These are phyloP conservation scores for Peromyscus attwateri DNA, from an alignment of 2,797 vertebrate genomes.

Conservation along the genomic window DNA sequence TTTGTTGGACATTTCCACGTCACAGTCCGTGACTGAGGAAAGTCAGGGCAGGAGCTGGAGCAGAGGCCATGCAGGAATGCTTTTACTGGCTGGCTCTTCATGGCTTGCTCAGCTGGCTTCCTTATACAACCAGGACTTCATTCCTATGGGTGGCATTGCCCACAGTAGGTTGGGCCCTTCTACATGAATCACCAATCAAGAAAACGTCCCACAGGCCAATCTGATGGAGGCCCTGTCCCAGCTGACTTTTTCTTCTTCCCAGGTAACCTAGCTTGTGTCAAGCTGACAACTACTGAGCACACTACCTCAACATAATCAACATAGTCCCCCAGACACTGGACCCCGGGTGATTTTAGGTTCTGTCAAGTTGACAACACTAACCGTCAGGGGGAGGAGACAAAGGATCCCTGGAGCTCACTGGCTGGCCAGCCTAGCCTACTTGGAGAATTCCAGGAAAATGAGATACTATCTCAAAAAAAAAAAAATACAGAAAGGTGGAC, in stretches of 20 bases:
- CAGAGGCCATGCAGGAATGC: neutral
- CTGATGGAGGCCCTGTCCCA: neutral
- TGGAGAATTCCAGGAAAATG: neutral
- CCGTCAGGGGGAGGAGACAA: neutral
- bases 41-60: neutral
- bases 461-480: neutral
- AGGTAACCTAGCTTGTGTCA: neutral
- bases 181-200: neutral
- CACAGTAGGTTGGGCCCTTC: neutral
- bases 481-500: neutral
- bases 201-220: neutral
- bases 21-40: neutral
- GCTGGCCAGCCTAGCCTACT: neutral
- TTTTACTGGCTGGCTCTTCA: neutral
- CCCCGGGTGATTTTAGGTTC: neutral
- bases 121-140: neutral
- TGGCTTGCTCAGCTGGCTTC: neutral
- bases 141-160: neutral
- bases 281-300: too few relatives aligned
- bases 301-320: too few relatives aligned
- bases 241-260: neutral
- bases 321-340: neutral
- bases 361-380: neutral
- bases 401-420: neutral
- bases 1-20: neutral